phyloP scores from a whole-genome alignment of 2,888 invertebrate species.

The Tinea trinotella region DNA sequence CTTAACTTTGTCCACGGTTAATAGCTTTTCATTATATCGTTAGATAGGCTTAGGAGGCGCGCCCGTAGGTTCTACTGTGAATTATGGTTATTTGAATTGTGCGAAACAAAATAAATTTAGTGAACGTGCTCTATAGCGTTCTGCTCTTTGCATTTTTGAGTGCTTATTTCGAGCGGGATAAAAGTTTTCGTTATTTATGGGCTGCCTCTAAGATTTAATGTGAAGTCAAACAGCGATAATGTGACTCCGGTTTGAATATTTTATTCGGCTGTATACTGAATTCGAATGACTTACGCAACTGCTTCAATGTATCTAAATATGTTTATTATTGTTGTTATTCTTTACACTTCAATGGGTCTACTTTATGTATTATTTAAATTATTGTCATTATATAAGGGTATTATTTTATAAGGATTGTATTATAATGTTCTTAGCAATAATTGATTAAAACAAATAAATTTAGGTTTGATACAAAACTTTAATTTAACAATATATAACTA shows the following conservation, averaged over 20 bases:
- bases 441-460: no score
- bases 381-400: no score
- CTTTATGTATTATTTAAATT: no score
- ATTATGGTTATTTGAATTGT: conserved; percentile 73
- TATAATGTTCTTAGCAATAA: no score
- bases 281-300: conserved; percentile 33
- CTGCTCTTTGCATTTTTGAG: conserved; percentile 73
- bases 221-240: conserved; percentile 72
- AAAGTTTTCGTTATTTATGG: conserved; percentile 71
- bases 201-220: conserved; percentile 67
- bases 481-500: no score
- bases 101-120: conserved; percentile 72
- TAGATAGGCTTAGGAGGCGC: conserved; percentile 58
- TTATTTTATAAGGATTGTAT: no score
- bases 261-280: conserved; percentile 21
- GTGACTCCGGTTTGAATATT: conserved; percentile 34
- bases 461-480: no score
- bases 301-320: conserved; percentile 48
- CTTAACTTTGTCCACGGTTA: conserved; percentile 48
- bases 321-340: neutral
- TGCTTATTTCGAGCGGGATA: conserved; percentile 71
- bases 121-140: conserved; percentile 69
- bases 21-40: conserved; percentile 70
- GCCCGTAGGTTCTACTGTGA: conserved; percentile 45
- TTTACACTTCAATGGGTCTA: no score